phyloP scores from a whole-genome alignment of 2,888 invertebrate genomes.

The Isoperla grammatica region DNA sequence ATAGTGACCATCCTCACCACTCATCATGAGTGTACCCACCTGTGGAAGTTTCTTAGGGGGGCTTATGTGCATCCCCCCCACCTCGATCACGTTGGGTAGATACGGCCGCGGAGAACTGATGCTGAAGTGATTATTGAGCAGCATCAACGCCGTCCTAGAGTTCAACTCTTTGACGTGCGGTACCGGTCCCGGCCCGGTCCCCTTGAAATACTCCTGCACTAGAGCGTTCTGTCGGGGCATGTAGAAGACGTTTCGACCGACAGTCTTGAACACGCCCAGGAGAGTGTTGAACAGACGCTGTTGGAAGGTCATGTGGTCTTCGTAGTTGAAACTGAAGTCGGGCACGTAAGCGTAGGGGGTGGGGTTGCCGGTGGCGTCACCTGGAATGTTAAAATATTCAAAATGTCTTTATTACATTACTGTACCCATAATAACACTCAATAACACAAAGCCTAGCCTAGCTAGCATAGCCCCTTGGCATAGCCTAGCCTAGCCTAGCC shows the following conservation, averaged over 20 bases:
- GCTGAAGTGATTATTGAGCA: conserved; percentile 36
- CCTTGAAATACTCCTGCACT: conserved; percentile 17
- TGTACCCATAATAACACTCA: too few relatives aligned
- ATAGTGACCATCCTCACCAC: too few relatives aligned
- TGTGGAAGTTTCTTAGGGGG: conserved; percentile 31
- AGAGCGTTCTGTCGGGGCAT: conserved; percentile 19
- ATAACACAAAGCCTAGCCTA: too few relatives aligned
- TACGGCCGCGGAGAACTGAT: conserved; percentile 33
- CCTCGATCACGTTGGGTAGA: conserved; percentile 36
- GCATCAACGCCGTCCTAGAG: conserved; percentile 30
- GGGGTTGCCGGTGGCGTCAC: conserved; percentile 46
- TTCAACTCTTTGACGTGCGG: conserved; percentile 30
- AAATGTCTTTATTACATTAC: too few relatives aligned
- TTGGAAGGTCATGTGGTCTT: conserved; percentile 44
- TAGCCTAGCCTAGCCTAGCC: too few relatives aligned
- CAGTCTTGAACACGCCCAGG: background rate
- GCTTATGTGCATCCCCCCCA: conserved; percentile 38
- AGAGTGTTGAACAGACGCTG: conserved; percentile 47
- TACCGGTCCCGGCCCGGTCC: conserved; percentile 8
- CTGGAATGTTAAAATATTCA: too few relatives aligned
- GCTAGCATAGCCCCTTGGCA: too few relatives aligned
- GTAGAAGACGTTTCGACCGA: conserved; percentile 2
- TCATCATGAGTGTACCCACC: too few relatives aligned
- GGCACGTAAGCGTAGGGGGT: conserved; percentile 48
- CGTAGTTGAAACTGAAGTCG: conserved; percentile 47